phyloP scores from a whole-genome alignment of 2,113 vertebrate genomes.

The Columba janthina region DNA sequence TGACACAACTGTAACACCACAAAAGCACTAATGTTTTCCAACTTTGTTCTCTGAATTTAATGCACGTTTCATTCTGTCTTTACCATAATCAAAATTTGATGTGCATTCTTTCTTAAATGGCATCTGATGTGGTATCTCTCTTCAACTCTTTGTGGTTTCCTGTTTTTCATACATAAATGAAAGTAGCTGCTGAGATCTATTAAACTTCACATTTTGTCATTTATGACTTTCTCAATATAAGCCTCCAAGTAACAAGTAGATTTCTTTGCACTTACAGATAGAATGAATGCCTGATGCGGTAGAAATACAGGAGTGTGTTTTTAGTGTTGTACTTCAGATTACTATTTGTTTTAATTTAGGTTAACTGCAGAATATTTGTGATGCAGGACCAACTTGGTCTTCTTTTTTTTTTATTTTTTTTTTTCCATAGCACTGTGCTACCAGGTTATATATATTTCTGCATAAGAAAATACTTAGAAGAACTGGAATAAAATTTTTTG shows the following conservation, averaged over 20 bases:
- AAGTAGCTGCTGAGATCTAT: conserved; percentile 61
- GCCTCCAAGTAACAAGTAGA: not conserved
- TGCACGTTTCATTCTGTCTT: conserved; percentile 26
- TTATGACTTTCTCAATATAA: conserved; percentile 38
- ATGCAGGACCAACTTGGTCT: not conserved
- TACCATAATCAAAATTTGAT: conserved; percentile 67
- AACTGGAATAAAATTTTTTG: not conserved
- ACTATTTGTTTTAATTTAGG: not conserved
- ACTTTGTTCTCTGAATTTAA: conserved; percentile 31
- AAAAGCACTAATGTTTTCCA: not conserved
- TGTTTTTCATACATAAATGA: conserved; percentile 75
- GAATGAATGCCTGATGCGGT: not conserved
- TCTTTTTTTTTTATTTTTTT: not conserved
- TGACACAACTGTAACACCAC: not conserved
- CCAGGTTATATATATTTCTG: not conserved
- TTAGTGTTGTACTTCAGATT: not conserved
- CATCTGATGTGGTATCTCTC: conserved; percentile 75
- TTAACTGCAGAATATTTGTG: not conserved
- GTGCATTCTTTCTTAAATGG: conserved; percentile 70
- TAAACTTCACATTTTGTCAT: conserved; percentile 32
- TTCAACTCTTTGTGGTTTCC: conserved; percentile 79
- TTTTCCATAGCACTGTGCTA: fast-evolving
- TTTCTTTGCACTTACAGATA: not conserved
- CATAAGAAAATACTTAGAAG: not conserved
- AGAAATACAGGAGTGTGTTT: not conserved